These are phyloP conservation scores for Drosophila sulfurigaster DNA, from an alignment of 1,140 invertebrate species.

Conservation along the genomic window DNA sequence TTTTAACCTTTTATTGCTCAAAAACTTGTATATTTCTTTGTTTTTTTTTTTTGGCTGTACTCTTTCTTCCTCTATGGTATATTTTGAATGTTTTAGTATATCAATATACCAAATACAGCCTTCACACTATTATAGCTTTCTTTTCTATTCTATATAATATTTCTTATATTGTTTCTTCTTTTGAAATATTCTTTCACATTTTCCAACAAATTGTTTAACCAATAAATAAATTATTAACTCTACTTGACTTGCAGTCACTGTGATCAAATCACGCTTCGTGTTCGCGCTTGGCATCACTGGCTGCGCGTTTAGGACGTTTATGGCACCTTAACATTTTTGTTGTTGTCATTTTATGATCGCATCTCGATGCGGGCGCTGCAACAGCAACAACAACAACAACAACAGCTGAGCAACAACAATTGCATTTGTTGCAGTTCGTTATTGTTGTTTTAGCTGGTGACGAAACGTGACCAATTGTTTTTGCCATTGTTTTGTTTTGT, in stretches of 20 bases:
- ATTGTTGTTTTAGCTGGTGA: constrained; percentile 41
- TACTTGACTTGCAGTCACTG: neutral
- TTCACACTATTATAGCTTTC: no score
- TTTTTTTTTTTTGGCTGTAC: no score
- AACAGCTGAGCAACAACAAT: constrained; percentile 42
- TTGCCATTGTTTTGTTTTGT: constrained; percentile 26
- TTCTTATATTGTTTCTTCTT: neutral
- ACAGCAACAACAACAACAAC: constrained; percentile 36
- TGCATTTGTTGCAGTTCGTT: constrained; percentile 38
- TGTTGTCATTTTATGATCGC: constrained; percentile 58
- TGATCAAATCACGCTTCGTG: constrained; percentile 26
- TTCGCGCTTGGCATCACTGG: constrained; percentile 29
- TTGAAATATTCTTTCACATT: no score
- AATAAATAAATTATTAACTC: no score
- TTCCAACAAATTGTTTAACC: no score
- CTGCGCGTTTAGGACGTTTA: constrained; percentile 31
- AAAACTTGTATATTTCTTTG: no score
- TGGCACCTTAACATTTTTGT: constrained; percentile 52
- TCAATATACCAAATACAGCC: no score
- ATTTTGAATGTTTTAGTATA: no score
- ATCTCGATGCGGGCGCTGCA: constrained; percentile 58
- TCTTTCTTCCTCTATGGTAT: no score
- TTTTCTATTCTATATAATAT: no score
- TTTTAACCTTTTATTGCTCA: no score
- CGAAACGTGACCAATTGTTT: constrained; percentile 76